Percentiles rank a stretch among this genome's conserved stretches.
phyloP scores from a whole-genome alignment of 1,140 invertebrate species.

The Bombyx mori region DNA sequence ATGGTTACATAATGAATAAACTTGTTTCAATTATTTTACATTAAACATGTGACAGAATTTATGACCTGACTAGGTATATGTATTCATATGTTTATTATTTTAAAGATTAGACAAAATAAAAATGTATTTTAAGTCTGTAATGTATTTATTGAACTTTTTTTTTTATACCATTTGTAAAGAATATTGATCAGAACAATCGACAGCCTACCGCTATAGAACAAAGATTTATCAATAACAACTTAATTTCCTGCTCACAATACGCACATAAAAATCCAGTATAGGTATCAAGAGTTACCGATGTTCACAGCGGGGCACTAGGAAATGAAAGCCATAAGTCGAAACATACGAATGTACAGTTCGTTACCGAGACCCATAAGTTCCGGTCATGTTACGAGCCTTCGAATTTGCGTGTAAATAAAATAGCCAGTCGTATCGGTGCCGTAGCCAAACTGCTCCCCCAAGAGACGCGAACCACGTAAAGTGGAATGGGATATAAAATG shows the following conservation, averaged over 20 bases:
- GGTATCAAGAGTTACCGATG: neutral
- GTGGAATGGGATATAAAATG: slow-evolving; percentile 32
- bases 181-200: too few relatives aligned
- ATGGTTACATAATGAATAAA: too few relatives aligned
- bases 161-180: too few relatives aligned
- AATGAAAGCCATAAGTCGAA: slow-evolving; percentile 50
- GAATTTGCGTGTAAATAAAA: slow-evolving; percentile 61
- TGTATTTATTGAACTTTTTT: too few relatives aligned
- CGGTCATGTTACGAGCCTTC: slow-evolving; percentile 39
- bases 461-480: slow-evolving; percentile 25
- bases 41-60: too few relatives aligned
- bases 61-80: too few relatives aligned
- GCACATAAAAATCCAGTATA: slow-evolving; percentile 1
- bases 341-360: slow-evolving; percentile 28
- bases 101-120: too few relatives aligned
- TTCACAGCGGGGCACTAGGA: slow-evolving; percentile 23
- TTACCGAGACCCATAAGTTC: slow-evolving; percentile 36
- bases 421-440: slow-evolving; percentile 23
- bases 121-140: too few relatives aligned
- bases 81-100: too few relatives aligned
- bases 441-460: slow-evolving; percentile 20
- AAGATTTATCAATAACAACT: slow-evolving; percentile 2
- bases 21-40: too few relatives aligned
- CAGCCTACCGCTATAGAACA: too few relatives aligned
- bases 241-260: slow-evolving; percentile 8